Percentiles rank a stretch among this genome's conserved stretches.
phyloP scores from a whole-genome alignment of 2,888 invertebrate genomes.

The Micoletzkya japonica region DNA sequence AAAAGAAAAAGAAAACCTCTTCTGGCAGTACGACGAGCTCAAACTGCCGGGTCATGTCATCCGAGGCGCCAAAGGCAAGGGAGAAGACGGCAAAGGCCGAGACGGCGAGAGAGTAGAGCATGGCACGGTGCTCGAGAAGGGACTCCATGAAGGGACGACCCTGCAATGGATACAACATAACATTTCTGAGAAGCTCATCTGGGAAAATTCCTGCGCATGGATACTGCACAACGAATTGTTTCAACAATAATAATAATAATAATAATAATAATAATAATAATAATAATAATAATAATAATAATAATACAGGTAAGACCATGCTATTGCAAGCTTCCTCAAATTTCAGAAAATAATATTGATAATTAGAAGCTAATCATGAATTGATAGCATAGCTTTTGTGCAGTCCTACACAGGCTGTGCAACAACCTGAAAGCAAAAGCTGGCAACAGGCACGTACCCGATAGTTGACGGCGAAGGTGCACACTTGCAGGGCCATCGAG shows the following conservation, averaged over 20 bases:
- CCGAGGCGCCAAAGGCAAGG: conserved; percentile 75
- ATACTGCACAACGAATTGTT: too few species aligned
- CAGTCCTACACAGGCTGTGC: too few species aligned
- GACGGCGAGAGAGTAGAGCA: conserved; percentile 85
- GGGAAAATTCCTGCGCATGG: too few species aligned
- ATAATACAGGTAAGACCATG: background rate
- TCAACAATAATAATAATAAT: too few species aligned
- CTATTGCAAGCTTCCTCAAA: too few species aligned
- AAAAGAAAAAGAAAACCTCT: conserved; percentile 71
- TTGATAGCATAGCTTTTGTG: too few species aligned
- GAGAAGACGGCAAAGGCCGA: conserved; percentile 82
- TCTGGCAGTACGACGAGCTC: conserved; percentile 91
- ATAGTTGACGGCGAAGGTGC: conserved; percentile 98
- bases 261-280: too few species aligned
- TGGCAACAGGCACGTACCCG: conserved; percentile 74
- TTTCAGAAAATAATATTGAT: too few species aligned
- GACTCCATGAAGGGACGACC: conserved; percentile 99
- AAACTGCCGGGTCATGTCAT: conserved; percentile 84
- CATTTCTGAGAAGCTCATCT: too few species aligned
- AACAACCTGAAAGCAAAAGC: too few species aligned
- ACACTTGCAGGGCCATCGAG: conserved; percentile 93
- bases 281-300: background rate
- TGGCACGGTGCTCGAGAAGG: conserved; percentile 84
- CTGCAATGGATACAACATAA: too few species aligned
- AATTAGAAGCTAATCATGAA: too few species aligned